A percentile compares a stretch with the other conserved stretches of the same genome.
phyloP scores from a whole-genome alignment of 2,113 vertebrate species.

The Jacana jacana region DNA sequence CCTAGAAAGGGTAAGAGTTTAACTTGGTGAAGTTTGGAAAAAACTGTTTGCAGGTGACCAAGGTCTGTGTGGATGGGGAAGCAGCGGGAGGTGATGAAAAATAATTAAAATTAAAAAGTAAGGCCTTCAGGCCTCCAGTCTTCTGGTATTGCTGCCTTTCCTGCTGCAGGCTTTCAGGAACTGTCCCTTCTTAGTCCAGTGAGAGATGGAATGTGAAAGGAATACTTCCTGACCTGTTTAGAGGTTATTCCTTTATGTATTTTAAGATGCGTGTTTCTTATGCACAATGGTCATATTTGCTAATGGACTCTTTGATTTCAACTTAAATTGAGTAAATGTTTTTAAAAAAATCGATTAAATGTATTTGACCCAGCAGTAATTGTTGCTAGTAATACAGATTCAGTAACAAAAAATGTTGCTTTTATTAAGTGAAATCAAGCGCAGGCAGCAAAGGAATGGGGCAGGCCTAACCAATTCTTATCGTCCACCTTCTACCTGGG shows the following conservation, averaged over 20 bases:
- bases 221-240: not conserved
- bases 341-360: not conserved
- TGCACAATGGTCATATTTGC: not conserved
- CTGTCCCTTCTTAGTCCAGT: not conserved
- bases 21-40: not conserved
- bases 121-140: not conserved
- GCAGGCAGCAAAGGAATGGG: not conserved
- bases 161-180: not conserved
- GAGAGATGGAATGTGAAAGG: not conserved
- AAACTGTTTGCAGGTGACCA: not conserved
- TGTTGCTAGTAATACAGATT: not conserved
- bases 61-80: not conserved
- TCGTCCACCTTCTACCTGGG: not conserved
- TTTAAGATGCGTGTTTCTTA: not conserved
- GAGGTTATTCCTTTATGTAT: not conserved
- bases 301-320: not conserved
- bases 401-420: not conserved
- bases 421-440: not conserved
- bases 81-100: not conserved
- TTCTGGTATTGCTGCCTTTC: not conserved
- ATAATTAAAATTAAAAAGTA: not conserved
- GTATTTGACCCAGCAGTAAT: not conserved
- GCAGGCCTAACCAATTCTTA: not conserved
- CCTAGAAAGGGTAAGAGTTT: conserved; percentile 89
- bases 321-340: not conserved